Base-by-base conservation (phyloP, 2,113 vertebrate species). In the Austrofundulus limnaeus region DNA sequence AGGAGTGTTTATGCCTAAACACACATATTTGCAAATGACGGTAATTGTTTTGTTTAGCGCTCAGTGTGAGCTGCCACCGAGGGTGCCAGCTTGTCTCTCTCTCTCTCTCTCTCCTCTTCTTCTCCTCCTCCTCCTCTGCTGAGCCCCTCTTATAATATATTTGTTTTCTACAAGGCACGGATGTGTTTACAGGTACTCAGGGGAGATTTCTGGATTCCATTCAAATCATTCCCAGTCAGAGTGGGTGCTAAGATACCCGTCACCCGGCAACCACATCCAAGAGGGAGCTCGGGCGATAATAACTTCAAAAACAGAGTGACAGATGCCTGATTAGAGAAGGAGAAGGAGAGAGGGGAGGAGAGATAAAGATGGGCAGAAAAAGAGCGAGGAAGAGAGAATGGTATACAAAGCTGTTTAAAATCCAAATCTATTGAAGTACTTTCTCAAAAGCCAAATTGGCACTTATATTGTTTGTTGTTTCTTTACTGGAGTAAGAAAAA, bases 121-220 rank as follows among this genome's bases (percentile, higher is more conserved):
- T 86, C 85, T 78, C 73, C 80, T 80, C 81, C 31, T 89, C 83
- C 74, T 77, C 83, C 31, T 37, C 51, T 54, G 83, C 82, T 75
- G 69, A 85, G 85, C 87, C 80, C n/a, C 78, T 31, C 45, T 91
- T 89, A 88, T 88, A 93, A 90, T 93, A 95, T 96, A 95, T 98
- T 98, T 97, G 94, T 98, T 98, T 97, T 97, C 93, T 94, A 94
- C 80, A 94, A 96, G 96, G 96, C 94, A 94, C 95, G 95, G 94
- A 96, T 96, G 95, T 97, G 95, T 97, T 99, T 98, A 96, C 95
- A 98, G 97, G 94, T 96, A 96, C 96, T 96, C 96, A 91, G 94
- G 96, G 97, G 97, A 98, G 97, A 98, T 97, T 95, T 97, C 95
- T 97, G 96, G 96, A 98, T 97, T 96, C 95, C 94, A 96, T 98